Conservation (phyloP, 2,113 vertebrate genomes). For the Chauna torquata region DNA sequence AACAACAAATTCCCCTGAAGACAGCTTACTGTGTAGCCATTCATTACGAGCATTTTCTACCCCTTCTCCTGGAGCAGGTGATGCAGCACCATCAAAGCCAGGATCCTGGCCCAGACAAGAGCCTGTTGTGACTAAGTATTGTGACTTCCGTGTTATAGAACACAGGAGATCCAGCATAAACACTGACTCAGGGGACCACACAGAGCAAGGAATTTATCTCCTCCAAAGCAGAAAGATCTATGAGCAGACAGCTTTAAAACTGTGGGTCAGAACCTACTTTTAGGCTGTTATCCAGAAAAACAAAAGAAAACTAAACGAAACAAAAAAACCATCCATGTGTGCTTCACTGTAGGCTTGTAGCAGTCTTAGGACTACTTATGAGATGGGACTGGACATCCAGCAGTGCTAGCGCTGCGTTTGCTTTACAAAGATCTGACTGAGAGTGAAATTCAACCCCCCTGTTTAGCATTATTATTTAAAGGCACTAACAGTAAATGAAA, state of each 20-base stretch:
- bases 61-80: neutral
- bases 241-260: neutral
- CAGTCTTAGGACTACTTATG: neutral
- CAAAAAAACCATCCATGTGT: neutral
- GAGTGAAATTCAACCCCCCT: neutral
- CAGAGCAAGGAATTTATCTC: neutral
- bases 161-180: neutral
- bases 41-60: neutral
- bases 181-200: neutral
- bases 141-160: neutral
- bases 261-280: neutral
- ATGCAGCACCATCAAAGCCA: neutral
- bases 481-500: neutral
- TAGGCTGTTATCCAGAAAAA: neutral
- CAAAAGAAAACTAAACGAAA: neutral
- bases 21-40: neutral
- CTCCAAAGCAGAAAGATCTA: neutral
- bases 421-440: neutral
- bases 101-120: neutral
- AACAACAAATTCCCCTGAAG: conserved; percentile 29
- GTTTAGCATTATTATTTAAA: neutral
- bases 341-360: neutral
- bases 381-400: neutral
- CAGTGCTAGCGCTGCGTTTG: neutral
- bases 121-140: neutral